Evolutionary conservation across 2,113 vertebrate species (phyloP), one percentile per base, ranked within the genome.

Genomic region (Typhlomys cinereus): DNA sequence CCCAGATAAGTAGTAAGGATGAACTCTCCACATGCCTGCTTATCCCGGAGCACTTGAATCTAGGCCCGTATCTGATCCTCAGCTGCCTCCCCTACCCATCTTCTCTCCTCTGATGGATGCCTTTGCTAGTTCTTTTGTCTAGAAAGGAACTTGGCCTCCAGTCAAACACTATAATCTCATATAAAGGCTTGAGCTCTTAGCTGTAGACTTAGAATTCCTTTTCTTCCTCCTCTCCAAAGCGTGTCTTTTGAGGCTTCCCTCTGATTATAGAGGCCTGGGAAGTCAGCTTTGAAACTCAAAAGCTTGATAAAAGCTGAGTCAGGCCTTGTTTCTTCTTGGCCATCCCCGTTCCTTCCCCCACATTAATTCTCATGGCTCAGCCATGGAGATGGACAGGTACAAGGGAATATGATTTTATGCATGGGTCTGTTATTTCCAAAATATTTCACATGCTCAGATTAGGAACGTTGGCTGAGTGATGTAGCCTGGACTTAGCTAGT

Each of bases 221-320:
- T 76, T 66, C 73, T 48, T 89, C 23, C 9, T 10, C n/a, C 27
- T 91, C 20, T 80, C 17, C 25, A 84, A 50, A 57, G 44, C 17
- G 79, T 39, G 39, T 4, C 13, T 81, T 94, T 36, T 46, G 59
- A 76, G 75, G 23, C 36, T 70, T 90, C 44, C 52, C 20, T 93
- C n/a, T 23, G 48, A 15, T 23, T 41, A 21, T 15, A 71, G n/a
- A 67, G 61, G 82, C 71, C 59, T 84, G 62, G 39, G 17, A 75
- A 88, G 46, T 92, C 71, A 70, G 31, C 48, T 91, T 57, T 57
- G 75, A 89, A 21, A 48, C 48, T 76, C 80, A 92, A 48, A n/a
- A 89, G 34, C 57, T 85, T 80, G 39, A 31, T 61, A 41, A 62
- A 44, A 61, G 36, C 54, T 36, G 54, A 86, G 8, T 67, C 17